Evolutionary conservation across 2,797 vertebrate species (phyloP), one percentile per base, ranked within the genome.

Genomic region (Anguilla megastoma): DNA sequence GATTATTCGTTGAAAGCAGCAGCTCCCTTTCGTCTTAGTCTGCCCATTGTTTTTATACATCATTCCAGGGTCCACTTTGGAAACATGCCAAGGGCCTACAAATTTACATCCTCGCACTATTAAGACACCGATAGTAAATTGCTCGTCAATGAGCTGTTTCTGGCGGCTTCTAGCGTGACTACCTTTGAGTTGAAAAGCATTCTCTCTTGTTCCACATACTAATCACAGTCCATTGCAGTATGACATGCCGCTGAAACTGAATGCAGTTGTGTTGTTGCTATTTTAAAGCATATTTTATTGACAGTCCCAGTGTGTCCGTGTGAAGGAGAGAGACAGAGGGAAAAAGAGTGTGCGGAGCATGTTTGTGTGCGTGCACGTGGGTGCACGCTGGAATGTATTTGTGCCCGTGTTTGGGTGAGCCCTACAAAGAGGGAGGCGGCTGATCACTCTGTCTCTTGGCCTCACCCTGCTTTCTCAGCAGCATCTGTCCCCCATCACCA

Each of bases 401-500:
- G 16, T 45, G 84, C 4, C 10, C n/a, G 30, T 83, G 16, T 85
- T 10, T 69, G 66, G 87, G 87, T 71, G 89, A 12, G 52, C 24
- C 9, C 30, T 50, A n/a, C 21, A n/a, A 41, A 52, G 66, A 71
- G 36, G 30, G 36, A n/a, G 58, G 24, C 30, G 48, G 36, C 30
- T 0, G 41, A 69, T 83, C 45, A n/a, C 12, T 63, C 48, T 30
- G 52, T 66, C 56, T 52, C 52, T 87, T 88, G 89, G 88, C 88
- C 90, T 54, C 41, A 89, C 56, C 83, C 88, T 89, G 87, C 86
- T 89, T 89, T 85, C 89, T 90, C 88, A 90, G 90, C 45, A 63
- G 84, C 93, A 94, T 94, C 91, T 92, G 91, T 92, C 90, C 88
- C 41, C 90, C 41, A 90, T 93, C 93, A 90, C 93, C 92, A 92